A percentile compares a stretch with the other conserved stretches of the same genome.
These are phyloP conservation scores for Choloepus didactylus DNA, from an alignment of 2,797 vertebrate genomes.

Conservation along the genomic window DNA sequence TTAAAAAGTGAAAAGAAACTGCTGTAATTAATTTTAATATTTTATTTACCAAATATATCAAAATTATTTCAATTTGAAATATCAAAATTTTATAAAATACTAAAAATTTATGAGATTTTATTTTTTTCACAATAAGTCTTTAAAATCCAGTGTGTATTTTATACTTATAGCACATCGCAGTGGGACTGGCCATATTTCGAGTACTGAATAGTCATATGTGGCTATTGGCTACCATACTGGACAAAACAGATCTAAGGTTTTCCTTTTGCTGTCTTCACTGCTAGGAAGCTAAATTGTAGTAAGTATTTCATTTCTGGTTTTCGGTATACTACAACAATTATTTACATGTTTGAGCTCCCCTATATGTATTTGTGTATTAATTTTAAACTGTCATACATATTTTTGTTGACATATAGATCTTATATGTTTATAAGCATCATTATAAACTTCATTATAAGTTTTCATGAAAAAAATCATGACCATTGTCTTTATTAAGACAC, in stretches of 20 bases:
- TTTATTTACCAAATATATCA: background rate
- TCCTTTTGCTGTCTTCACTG: background rate
- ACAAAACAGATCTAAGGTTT: background rate
- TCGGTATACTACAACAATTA: background rate
- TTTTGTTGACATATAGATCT: conserved; percentile 35
- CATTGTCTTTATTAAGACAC: conserved; percentile 15
- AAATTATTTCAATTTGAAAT: background rate
- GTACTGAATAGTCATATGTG: background rate
- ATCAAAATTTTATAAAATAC: background rate
- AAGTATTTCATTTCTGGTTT: conserved; percentile 28
- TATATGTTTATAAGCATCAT: background rate
- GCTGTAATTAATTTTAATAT: conserved; percentile 32
- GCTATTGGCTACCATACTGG: background rate
- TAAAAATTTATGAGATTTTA: background rate
- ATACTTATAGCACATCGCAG: background rate
- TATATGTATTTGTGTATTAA: background rate
- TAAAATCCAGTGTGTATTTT: background rate
- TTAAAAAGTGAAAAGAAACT: conserved; percentile 34
- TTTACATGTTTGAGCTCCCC: background rate
- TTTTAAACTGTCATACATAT: conserved; percentile 9
- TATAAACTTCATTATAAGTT: background rate
- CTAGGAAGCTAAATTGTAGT: conserved; percentile 1
- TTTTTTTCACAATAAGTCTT: background rate
- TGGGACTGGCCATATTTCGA: background rate
- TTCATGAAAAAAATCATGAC: conserved; percentile 16